These are phyloP conservation scores for Leptonema lineaticorne DNA, from an alignment of 1,140 invertebrate species.

Conservation along the genomic window DNA sequence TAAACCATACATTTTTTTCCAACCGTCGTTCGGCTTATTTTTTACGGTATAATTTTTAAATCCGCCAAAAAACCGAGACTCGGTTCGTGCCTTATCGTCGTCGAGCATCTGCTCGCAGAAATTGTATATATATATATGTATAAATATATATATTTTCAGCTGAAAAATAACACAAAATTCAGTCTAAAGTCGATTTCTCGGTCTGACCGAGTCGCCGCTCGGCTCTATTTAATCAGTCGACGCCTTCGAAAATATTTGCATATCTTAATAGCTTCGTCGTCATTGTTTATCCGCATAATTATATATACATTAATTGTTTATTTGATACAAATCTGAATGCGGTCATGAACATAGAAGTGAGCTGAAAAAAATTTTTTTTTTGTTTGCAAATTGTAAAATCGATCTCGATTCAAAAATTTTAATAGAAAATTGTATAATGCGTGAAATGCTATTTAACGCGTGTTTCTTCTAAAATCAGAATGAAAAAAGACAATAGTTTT, in stretches of 20 bases:
- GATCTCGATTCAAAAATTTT: no score
- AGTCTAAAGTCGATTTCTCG: background rate
- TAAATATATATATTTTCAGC: background rate
- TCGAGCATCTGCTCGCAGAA: background rate
- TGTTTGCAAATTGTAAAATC: background rate
- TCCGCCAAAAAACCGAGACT: background rate
- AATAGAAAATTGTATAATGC: no score
- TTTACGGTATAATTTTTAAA: conserved; percentile 18
- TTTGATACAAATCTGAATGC: conserved; percentile 1
- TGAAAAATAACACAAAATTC: conserved; percentile 20
- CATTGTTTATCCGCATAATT: conserved; percentile 15
- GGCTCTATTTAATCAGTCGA: conserved; percentile 18
- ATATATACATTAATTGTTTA: conserved; percentile 27
- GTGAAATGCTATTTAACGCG: no score
- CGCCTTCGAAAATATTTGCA: conserved; percentile 15
- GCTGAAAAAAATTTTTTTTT: background rate
- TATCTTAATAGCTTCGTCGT: conserved; percentile 24
- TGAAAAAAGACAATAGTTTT: no score
- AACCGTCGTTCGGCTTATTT: no score
- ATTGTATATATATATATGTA: no score
- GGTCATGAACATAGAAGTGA: background rate
- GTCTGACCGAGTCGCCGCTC: background rate
- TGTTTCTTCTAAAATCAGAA: no score
- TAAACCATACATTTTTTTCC: no score
- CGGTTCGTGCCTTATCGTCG: background rate